Conservation (phyloP, 1,140 invertebrate species). For the Trichonephila inaurata region DNA sequence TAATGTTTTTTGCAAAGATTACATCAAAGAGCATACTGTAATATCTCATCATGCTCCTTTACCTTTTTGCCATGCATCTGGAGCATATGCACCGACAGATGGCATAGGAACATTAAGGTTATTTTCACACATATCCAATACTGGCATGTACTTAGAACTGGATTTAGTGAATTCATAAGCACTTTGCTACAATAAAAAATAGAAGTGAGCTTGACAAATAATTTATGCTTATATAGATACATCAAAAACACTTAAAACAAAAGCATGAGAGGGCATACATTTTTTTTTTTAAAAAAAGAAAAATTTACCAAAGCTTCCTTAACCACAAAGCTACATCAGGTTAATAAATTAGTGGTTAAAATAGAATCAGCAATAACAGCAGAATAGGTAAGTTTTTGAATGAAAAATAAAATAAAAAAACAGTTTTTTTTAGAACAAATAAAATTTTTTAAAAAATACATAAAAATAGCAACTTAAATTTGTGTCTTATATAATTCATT, state of each 20-base stretch:
- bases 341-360: too few species aligned
- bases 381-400: too few species aligned
- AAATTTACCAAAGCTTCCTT: too few species aligned
- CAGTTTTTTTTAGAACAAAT: too few species aligned
- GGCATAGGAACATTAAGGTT: slow-evolving; percentile 29
- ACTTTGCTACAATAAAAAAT: slow-evolving; percentile 23
- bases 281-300: too few species aligned
- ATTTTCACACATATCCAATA: slow-evolving; percentile 37
- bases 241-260: background rate
- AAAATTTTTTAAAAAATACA: too few species aligned
- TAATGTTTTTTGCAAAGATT: background rate
- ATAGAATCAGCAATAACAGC: too few species aligned
- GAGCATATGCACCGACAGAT: slow-evolving; percentile 28
- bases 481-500: too few species aligned
- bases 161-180: slow-evolving; percentile 33
- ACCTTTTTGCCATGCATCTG: slow-evolving; percentile 74
- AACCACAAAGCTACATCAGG: too few species aligned
- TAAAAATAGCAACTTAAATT: too few species aligned
- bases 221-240: background rate
- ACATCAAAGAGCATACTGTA: background rate
- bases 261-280: too few species aligned
- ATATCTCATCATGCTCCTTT: slow-evolving; percentile 56
- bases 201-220: background rate
- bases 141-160: slow-evolving; percentile 30
- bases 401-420: too few species aligned